A percentile compares a stretch with the other conserved stretches of the same genome.
Evolutionary conservation across 2,797 vertebrate genomes (phyloP).

Genomic region (Schizopygopsis pylzovi): DNA sequence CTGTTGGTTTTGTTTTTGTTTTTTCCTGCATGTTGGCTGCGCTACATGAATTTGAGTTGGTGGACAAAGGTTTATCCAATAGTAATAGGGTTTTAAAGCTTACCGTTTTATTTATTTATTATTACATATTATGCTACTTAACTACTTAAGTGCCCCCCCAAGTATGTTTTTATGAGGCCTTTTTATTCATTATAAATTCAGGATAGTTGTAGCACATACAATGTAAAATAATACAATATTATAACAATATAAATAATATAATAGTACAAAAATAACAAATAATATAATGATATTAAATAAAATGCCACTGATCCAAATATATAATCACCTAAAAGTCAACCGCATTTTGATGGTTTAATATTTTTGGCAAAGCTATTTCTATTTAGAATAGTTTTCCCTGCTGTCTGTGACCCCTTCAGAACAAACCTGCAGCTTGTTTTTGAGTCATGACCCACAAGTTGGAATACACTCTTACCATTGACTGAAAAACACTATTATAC

Average conservation of each 20-base stretch:
- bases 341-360: background rate
- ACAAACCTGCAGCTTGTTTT: background rate
- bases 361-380: background rate
- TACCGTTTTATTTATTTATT: background rate
- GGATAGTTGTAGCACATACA: background rate
- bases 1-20: background rate
- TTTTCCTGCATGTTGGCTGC: background rate
- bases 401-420: background rate
- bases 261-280: background rate
- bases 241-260: background rate
- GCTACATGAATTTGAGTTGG: background rate
- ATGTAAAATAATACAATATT: background rate
- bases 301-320: background rate
- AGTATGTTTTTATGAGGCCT: background rate
- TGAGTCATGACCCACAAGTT: conserved; percentile 9
- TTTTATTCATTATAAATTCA: background rate
- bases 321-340: background rate
- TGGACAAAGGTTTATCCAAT: background rate
- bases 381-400: background rate
- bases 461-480: background rate
- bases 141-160: no score
- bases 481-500: conserved; percentile 41
- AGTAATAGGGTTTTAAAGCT: background rate
- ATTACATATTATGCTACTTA: no score
- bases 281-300: background rate